Evolutionary conservation across 2,888 invertebrate species (phyloP).

Genomic region (Thymelicus lineola): DNA sequence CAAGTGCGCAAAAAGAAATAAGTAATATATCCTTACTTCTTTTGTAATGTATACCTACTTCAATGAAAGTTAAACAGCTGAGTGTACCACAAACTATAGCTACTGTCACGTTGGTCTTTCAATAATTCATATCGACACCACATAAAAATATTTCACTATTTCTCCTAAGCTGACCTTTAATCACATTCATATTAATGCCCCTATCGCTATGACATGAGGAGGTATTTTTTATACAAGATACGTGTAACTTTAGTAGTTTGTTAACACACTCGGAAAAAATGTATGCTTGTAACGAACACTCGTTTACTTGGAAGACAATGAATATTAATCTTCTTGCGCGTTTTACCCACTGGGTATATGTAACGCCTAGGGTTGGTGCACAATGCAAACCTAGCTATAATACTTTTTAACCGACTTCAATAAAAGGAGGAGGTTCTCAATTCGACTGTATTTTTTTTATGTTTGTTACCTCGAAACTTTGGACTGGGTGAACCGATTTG

Average conservation of each 20-base stretch:
- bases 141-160: background rate
- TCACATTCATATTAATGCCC: slow-evolving; percentile 13
- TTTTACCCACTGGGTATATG: slow-evolving; percentile 15
- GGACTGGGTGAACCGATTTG: no score
- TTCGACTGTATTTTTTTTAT: no score
- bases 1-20: no score
- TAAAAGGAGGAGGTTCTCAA: no score
- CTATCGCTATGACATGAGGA: slow-evolving; percentile 5
- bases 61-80: background rate
- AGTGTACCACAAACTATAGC: background rate
- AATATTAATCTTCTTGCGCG: slow-evolving; percentile 45
- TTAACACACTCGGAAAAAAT: slow-evolving; percentile 29
- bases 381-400: background rate
- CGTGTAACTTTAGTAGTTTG: slow-evolving; percentile 32
- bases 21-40: no score
- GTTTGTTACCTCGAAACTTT: no score
- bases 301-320: slow-evolving; percentile 45
- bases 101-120: slow-evolving; percentile 5
- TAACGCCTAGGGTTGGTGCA: slow-evolving; percentile 40
- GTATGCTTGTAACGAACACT: slow-evolving; percentile 40
- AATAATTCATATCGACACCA: slow-evolving; percentile 21
- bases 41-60: no score
- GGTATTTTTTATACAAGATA: slow-evolving; percentile 21
- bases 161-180: slow-evolving; percentile 15
- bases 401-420: no score